Evolutionary conservation across 2,113 vertebrate genomes (phyloP), one percentile per base, ranked within the genome.

Genomic region (Chloebia gouldiae): DNA sequence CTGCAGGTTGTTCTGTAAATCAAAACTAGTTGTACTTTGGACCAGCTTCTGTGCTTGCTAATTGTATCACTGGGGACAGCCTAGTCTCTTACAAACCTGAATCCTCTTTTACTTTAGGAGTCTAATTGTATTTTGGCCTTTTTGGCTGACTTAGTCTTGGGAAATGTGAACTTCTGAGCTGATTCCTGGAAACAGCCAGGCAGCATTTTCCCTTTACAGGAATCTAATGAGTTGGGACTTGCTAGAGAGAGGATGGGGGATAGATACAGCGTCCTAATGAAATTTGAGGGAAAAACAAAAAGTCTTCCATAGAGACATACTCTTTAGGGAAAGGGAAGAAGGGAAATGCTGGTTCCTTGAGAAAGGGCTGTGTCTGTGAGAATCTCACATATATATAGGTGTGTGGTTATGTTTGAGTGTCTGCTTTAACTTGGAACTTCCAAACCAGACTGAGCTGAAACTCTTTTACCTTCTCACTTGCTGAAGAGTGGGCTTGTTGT

Each of bases 261-360:
- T 15, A 42, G 47, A 33, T 70, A 35, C 12, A 28, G 19, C 27
- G 8, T 47, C 33, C 45, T 77, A 2, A 49, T 87, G 73, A 44
- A 66, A 56, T 35, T 14, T 1, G 9, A 31, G 21, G 45, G 65
- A 45, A n/a, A 82, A 30, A 7, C 0, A 10, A 31, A 23, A 49
- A 40, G 37, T 24, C 10, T 93, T 81, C 53, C 28, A 10, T 15
- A 15, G n/a, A 50, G 23, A 16, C 8, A 1, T 23, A 5, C 4
- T 15, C 11, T 40, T 50, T 31, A 25, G 40, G 37, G 31, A 37
- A 33, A 37, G 22, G 33, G 50, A 40, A 28, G 44, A 37, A 28
- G 10, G 13, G 8, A 8, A 3, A 10, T 0, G 3, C 11, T 71
- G 49, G 13, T n/a, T 76, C 25, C 1, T 19, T 33, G 49, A 15